phyloP scores from a whole-genome alignment of 2,888 invertebrate genomes.

The Resseliella maxima region DNA sequence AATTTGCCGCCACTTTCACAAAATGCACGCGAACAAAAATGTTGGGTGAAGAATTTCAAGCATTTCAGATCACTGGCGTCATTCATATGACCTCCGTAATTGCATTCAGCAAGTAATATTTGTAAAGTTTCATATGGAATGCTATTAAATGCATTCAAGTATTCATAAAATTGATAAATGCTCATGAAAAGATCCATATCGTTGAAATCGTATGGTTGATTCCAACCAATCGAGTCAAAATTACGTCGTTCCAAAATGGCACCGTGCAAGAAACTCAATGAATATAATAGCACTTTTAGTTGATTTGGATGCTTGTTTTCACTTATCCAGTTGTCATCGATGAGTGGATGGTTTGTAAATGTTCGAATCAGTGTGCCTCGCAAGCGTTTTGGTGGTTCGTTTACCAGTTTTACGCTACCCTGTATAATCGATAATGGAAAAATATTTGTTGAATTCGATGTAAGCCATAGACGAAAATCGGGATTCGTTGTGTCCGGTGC shows the following conservation, averaged over 20 bases:
- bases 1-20: constrained; percentile 72
- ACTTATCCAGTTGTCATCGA: constrained; percentile 88
- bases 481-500: constrained; percentile 84
- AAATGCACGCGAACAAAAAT: constrained; percentile 81
- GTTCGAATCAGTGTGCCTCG: constrained; percentile 87
- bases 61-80: constrained; percentile 95
- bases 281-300: constrained; percentile 89
- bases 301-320: constrained; percentile 78
- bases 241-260: constrained; percentile 89
- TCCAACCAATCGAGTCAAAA: constrained; percentile 96
- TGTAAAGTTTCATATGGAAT: constrained; percentile 87
- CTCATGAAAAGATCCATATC: constrained; percentile 93
- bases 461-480: constrained; percentile 94
- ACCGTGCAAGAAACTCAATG: constrained; percentile 94
- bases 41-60: constrained; percentile 81
- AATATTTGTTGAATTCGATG: constrained; percentile 90
- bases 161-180: constrained; percentile 88
- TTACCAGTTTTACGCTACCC: constrained; percentile 96
- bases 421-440: constrained; percentile 93
- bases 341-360: constrained; percentile 87
- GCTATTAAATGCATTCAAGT: constrained; percentile 82
- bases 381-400: constrained; percentile 91
- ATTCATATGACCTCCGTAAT: constrained; percentile 95
- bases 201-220: constrained; percentile 94
- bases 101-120: constrained; percentile 94